Evolutionary conservation across 2,113 vertebrate species (phyloP).

Genomic region (Stegastes partitus): DNA sequence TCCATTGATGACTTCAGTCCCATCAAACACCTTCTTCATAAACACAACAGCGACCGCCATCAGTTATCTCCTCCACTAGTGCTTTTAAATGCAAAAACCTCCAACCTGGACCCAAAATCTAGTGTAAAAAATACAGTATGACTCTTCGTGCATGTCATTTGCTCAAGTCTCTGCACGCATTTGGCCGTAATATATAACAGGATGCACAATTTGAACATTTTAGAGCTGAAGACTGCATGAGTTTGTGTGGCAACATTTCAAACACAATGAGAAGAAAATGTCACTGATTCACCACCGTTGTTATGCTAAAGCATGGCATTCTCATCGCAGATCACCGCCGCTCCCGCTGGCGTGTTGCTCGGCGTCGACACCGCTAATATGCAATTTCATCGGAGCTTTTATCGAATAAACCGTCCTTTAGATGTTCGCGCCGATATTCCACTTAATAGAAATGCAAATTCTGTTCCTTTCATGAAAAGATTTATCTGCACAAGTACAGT

Average conservation of each 20-base stretch:
- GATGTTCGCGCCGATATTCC: not conserved
- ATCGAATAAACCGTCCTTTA: not conserved
- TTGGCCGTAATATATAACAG: not conserved
- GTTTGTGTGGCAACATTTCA: not conserved
- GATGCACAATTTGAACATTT: not conserved
- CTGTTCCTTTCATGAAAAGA: constrained; percentile 26
- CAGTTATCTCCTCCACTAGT: too few relatives aligned
- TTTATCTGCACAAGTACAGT: constrained; percentile 37
- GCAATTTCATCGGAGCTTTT: not conserved
- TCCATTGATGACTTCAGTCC: too few relatives aligned
- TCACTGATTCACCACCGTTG: not conserved
- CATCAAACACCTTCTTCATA: too few relatives aligned
- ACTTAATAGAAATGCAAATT: not conserved
- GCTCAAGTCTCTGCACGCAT: not conserved
- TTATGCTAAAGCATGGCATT: not conserved
- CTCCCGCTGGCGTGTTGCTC: not conserved
- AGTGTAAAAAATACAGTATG: too few relatives aligned
- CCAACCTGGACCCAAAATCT: too few relatives aligned
- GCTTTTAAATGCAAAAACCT: too few relatives aligned
- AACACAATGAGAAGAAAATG: not conserved
- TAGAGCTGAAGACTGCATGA: not conserved
- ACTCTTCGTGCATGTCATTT: not conserved
- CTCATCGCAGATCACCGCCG: not conserved
- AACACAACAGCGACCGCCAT: too few relatives aligned
- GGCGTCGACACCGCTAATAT: not conserved